A percentile compares a stretch with the other conserved stretches of the same genome.
phyloP scores from a whole-genome alignment of 2,797 vertebrate species.

The Gallinago stenura region DNA sequence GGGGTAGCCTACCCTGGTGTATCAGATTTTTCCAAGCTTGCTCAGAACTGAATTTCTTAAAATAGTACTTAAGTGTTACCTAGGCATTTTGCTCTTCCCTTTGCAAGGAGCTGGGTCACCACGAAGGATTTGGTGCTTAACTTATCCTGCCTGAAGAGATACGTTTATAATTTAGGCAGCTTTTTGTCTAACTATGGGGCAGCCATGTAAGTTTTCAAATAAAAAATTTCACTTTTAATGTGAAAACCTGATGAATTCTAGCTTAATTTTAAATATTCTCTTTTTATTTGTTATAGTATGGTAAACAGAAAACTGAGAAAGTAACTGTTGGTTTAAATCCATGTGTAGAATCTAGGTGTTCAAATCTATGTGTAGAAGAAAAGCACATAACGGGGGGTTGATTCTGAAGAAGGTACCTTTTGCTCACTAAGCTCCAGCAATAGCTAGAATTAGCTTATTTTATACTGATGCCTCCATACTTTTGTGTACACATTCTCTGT shows the following conservation, averaged over 20 bases:
- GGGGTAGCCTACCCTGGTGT: background rate
- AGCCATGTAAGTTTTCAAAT: background rate
- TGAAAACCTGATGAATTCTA: background rate
- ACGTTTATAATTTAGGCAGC: background rate
- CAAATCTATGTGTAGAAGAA: background rate
- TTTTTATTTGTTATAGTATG: background rate
- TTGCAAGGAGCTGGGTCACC: background rate
- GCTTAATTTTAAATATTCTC: background rate
- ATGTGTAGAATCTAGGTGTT: background rate
- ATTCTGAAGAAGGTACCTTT: background rate
- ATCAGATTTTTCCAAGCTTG: background rate
- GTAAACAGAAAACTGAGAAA: background rate
- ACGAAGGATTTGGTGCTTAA: background rate
- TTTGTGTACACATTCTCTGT: background rate
- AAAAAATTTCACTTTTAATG: background rate
- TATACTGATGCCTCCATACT: background rate
- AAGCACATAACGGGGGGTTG: background rate
- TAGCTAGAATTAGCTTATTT: background rate
- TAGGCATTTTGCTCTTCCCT: background rate
- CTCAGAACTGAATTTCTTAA: background rate
- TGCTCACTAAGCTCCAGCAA: background rate
- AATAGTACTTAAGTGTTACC: background rate
- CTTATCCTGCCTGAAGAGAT: background rate
- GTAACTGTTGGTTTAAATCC: background rate
- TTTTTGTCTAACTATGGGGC: background rate